Conservation (phyloP, 23 tunicate genomes). For the Botrylloides violaceus region DNA sequence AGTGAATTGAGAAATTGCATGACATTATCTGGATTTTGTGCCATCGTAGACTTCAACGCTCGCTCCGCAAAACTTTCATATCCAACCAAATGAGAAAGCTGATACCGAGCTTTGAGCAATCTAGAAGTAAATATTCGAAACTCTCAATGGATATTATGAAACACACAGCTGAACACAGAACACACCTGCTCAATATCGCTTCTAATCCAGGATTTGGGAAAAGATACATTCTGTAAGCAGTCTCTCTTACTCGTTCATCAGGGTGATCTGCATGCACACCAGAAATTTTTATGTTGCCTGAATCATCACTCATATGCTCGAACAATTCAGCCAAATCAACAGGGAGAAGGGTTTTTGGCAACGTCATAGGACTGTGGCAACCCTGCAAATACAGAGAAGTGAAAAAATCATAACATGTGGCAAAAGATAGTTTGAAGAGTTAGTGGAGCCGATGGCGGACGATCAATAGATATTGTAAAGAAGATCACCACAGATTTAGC, state of each 20-base stretch:
- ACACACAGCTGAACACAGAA: not conserved
- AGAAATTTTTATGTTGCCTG: conserved; percentile 23
- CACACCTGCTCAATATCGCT: conserved; percentile 34
- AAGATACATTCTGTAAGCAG: conserved; percentile 60
- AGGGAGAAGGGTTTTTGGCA: conserved; percentile 55
- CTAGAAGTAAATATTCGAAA: not conserved
- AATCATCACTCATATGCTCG: conserved; percentile 17
- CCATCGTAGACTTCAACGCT: conserved; percentile 72
- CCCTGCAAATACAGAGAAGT: conserved; percentile 7
- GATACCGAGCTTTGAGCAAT: conserved; percentile 45
- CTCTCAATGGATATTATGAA: not conserved
- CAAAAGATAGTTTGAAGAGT: not conserved
- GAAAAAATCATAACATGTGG: not conserved
- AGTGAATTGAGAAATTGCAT: conserved; percentile 40
- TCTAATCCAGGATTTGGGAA: conserved; percentile 48
- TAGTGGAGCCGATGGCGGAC: no score
- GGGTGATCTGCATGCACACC: conserved; percentile 54
- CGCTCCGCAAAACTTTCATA: conserved; percentile 65
- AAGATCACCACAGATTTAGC: no score
- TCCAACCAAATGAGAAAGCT: conserved; percentile 78
- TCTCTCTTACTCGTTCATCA: conserved; percentile 66
- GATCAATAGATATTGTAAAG: no score
- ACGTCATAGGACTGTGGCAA: conserved; percentile 30
- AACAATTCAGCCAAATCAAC: conserved; percentile 23
- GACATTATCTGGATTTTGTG: conserved; percentile 69